A percentile compares a stretch with the other conserved stretches of the same genome.
Conservation (phyloP, 2,113 vertebrate genomes). For the Perca flavescens region DNA sequence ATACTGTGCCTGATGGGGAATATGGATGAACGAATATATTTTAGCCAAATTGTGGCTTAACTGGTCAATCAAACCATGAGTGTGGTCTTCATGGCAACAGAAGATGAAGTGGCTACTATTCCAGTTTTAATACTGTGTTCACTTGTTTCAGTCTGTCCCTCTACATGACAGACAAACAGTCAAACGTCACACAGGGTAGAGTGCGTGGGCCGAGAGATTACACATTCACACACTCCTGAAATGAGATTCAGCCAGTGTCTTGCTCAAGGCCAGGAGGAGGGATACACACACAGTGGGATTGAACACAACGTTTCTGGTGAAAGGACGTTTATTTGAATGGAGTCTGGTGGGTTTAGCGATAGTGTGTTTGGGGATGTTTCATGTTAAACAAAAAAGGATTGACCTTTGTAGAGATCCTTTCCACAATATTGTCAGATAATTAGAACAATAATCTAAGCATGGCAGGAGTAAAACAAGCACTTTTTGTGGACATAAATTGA, state of each 20-base stretch:
- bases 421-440: too few species aligned
- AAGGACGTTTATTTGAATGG: not conserved
- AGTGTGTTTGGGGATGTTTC: too few species aligned
- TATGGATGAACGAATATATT: not conserved
- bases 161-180: not conserved
- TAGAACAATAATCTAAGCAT: too few species aligned
- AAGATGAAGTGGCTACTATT: conserved; percentile 1
- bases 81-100: conserved; percentile 39
- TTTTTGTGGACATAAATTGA: too few species aligned
- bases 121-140: not conserved
- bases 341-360: too few species aligned
- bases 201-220: not conserved
- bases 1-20: conserved; percentile 13
- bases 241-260: conserved; percentile 2
- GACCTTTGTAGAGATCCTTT: too few species aligned
- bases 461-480: too few species aligned
- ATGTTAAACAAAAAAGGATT: too few species aligned
- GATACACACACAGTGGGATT: not conserved
- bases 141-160: not conserved
- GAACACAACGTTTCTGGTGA: not conserved
- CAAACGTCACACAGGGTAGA: not conserved
- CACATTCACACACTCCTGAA: not conserved
- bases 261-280: not conserved
- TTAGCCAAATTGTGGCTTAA: not conserved
- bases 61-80: not conserved